These are phyloP conservation scores for Macquaria ambigua DNA, from an alignment of 2,113 vertebrate species.

Conservation along the genomic window DNA sequence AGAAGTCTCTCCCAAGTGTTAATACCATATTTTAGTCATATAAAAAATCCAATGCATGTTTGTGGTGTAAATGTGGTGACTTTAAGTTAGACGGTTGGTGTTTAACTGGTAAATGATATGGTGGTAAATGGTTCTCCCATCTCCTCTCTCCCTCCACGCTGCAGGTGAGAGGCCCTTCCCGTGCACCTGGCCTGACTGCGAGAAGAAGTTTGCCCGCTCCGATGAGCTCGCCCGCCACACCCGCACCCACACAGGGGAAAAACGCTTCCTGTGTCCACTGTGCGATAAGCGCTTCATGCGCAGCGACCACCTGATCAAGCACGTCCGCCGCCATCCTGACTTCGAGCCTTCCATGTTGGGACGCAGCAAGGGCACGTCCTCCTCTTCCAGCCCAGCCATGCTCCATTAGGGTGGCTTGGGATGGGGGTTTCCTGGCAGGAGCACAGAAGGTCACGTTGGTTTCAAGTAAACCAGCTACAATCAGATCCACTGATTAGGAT, in stretches of 20 bases:
- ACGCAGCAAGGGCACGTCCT: constrained; percentile 71
- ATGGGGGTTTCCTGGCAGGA: constrained; percentile 7
- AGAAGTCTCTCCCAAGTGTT: not conserved
- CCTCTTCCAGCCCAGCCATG: constrained; percentile 21
- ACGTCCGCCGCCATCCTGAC: constrained; percentile 85
- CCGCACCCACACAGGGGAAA: constrained; percentile 87
- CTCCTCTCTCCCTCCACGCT: constrained; percentile 25
- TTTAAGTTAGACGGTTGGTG: not conserved
- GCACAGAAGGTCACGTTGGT: constrained; percentile 23
- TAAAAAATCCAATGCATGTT: not conserved
- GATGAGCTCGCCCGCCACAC: constrained; percentile 87
- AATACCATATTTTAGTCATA: not conserved
- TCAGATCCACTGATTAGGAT: constrained; percentile 58
- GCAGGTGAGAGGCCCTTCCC: constrained; percentile 86
- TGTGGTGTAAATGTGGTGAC: not conserved
- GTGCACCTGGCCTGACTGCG: constrained; percentile 84
- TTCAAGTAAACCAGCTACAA: constrained; percentile 71
- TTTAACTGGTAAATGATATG: not conserved
- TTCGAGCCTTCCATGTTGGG: constrained; percentile 85
- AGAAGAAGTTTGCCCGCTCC: constrained; percentile 87
- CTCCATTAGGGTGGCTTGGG: constrained; percentile 46
- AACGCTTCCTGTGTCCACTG: constrained; percentile 86
- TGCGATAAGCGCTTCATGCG: constrained; percentile 88
- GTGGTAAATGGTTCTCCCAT: not conserved
- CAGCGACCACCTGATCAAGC: constrained; percentile 88